Conservation (phyloP, 1,140 invertebrate species). For the Leptonema lineaticorne region DNA sequence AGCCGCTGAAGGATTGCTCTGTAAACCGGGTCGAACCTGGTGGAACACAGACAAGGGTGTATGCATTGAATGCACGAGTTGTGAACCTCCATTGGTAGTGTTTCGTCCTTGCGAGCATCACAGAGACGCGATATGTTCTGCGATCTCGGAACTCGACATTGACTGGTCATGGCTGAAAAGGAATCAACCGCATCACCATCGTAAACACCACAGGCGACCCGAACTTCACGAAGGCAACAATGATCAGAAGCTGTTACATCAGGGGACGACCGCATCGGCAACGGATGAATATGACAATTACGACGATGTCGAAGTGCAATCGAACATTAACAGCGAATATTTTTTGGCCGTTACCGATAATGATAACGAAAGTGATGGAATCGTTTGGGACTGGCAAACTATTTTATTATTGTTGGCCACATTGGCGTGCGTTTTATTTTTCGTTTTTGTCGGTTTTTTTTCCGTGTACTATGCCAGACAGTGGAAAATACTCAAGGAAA, state of each 20-base stretch:
- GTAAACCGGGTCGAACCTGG: constrained; percentile 57
- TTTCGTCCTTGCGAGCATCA: constrained; percentile 64
- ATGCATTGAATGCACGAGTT: constrained; percentile 65
- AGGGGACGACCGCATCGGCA: constrained; percentile 23
- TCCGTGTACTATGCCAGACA: constrained; percentile 60
- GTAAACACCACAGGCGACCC: neutral
- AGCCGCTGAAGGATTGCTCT: constrained; percentile 48
- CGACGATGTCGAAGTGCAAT: constrained; percentile 29
- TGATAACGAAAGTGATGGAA: constrained; percentile 44
- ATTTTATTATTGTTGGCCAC: constrained; percentile 56
- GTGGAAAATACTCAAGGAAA: constrained; percentile 60
- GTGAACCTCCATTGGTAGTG: constrained; percentile 60
- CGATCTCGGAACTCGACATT: constrained; percentile 59
- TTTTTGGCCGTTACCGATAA: constrained; percentile 37
- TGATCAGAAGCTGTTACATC: neutral
- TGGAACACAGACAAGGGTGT: constrained; percentile 58
- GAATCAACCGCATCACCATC: constrained; percentile 25
- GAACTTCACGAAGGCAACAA: neutral
- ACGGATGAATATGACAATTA: constrained; percentile 44
- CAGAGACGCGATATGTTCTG: constrained; percentile 64
- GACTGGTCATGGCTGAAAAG: constrained; percentile 54
- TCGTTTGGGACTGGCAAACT: constrained; percentile 60
- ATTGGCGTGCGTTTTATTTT: constrained; percentile 62
- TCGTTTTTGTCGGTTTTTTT: constrained; percentile 59
- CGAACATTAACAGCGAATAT: constrained; percentile 10